Evolutionary conservation across 2,113 vertebrate species (phyloP).

Genomic region (Urocitellus parryii): DNA sequence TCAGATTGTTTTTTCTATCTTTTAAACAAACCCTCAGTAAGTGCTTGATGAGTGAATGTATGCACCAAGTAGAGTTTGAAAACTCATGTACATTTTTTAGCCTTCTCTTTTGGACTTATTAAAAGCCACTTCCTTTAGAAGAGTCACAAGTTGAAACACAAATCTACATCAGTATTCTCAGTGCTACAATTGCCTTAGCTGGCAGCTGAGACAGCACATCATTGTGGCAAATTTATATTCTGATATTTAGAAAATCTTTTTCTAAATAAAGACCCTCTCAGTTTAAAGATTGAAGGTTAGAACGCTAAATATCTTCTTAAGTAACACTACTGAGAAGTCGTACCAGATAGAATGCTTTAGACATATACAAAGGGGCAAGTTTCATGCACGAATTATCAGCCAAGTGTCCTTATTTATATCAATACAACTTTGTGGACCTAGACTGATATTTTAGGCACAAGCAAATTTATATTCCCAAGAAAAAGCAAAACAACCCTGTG

Average conservation of each 20-base stretch:
- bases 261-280: neutral
- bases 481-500: neutral
- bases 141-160: neutral
- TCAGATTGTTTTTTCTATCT: neutral
- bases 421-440: neutral
- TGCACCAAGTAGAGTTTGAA: neutral
- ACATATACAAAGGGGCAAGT: neutral
- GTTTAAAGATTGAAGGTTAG: neutral
- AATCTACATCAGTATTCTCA: neutral
- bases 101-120: neutral
- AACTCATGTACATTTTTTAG: neutral
- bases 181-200: neutral
- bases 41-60: neutral
- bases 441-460: constrained; percentile 6
- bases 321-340: neutral
- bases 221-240: neutral
- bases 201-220: neutral
- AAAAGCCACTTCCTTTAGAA: neutral
- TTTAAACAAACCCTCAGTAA: neutral
- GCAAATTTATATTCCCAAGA: constrained; percentile 5
- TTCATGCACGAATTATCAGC: neutral
- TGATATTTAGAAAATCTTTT: neutral
- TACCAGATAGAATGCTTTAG: neutral
- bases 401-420: neutral
- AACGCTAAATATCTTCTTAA: neutral